Base-by-base conservation (phyloP, 2,797 vertebrate genomes). In the Neolamprologus multifasciatus region DNA sequence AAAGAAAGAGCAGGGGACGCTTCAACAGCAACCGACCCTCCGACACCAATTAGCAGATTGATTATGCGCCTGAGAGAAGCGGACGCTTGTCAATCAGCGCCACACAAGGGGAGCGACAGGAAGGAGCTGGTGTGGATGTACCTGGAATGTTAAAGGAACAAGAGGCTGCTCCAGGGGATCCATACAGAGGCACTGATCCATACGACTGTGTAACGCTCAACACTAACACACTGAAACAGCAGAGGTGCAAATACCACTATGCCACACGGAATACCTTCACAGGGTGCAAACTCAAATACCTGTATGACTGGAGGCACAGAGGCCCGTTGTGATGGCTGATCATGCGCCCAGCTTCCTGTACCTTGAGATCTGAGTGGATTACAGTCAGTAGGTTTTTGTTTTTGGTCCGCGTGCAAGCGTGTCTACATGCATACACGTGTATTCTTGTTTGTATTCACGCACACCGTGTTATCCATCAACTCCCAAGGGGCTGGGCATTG, bases 1-100 rank as follows among this genome's bases (percentile, higher is more conserved):
- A 95, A 90, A 95, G 95, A 96, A 94, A 96, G 95, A 96, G 89
- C 59, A 80, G 89, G 95, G 85, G 92, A 96, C 69, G 93, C 94
- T 95, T 96, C 94, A 94, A 94, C 95, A 95, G 94, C 93, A 92
- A 54, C 93, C 91, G 94, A 95, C 94, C 95, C 93, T 95, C 93
- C 89, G 91, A 96, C 96, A 96, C 95, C 94, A 96, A 97, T 96
- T 96, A 97, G 94, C 93, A 96, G 95, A 97, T 95, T 96, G 95
- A 97, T 96, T 96, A 95, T 90, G 94, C 94, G 94, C 91, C 94
- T 95, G 92, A 95, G 95, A 95, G 94, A 94, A 95, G 94, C 92
- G 91, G 95, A 96, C 93, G 93, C 95, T 93, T 94, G 94, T 96
- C 96, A 95, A 85, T 96, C 96, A 96, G 92, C 96, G 88, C 93